Evolutionary conservation across 1,140 invertebrate species (phyloP), one percentile per base, ranked within the genome.

Genomic region (Polypedilum vanderplanki): DNA sequence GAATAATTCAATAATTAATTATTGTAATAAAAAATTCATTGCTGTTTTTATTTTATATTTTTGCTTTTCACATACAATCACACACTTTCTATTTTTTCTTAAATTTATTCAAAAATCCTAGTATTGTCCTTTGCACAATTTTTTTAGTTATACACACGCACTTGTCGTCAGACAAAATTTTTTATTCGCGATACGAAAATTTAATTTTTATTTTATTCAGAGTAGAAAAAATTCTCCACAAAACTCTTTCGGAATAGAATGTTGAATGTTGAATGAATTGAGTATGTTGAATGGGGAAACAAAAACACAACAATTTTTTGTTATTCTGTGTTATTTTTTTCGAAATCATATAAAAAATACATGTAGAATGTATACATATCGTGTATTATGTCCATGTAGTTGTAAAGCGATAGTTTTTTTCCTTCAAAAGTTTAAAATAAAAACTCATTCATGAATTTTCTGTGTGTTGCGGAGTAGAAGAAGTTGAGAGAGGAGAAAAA

Each of bases 391-490:
- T 67, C 17, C 20, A 20, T 70, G 65, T 70, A 70, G 65, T 70
- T 70, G 65, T 70, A 70, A n/a, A 57, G n/a, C 65, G 65, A 70
- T 70, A 70, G 65, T 70, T 70, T 70, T 70, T 70, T 70, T 70
- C 17, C 17, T 70, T 22, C 9, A 70, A 70, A 70, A 70, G 17
- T 70, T 22, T 70, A 5, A 20, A 70, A 17, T n/a, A 67, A 70
- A 70, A 18, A 70, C 65, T 70, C 65, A 70, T 70, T 70, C 65
- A 70, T 70, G 65, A 70, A 70, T 18, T 22, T 57, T 17, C 46
- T 57, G 46, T 57, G 46, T 57, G 46, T 57, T 57, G n/a, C 46
- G 46, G 46, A 33, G 24, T 33, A 5, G 46, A n/a, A 57, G 46
- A 57, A 57, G 46, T 57, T 57, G 46, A 57, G 46, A 57, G 46